Evolutionary conservation across 2,113 vertebrate species (phyloP), one percentile per base, ranked within the genome.

Genomic region (Siniperca knerii): DNA sequence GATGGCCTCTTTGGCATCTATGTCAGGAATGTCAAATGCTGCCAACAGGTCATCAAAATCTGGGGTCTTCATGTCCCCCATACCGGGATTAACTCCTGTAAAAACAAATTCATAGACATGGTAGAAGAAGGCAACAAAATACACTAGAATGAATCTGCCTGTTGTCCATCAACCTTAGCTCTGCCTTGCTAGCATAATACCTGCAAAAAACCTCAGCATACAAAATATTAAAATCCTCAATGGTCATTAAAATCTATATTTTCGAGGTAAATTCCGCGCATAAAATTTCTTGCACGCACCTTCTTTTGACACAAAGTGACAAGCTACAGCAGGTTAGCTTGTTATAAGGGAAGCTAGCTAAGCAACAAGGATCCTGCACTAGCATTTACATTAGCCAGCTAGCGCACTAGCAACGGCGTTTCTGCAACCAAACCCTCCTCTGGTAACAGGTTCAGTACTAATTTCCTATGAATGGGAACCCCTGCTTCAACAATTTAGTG

Each of bases 31-130:
- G 92, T 99, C 98, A 50, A 99, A 99, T 4, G 98, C 98, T 75
- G 98, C 98, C 94, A 99, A 90, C 6, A 99, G 97, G 95, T 99
- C 98, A 44, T 99, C 98, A 0, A 99, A 99, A 87, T 99, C 98
- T 35, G 98, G 98, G 40, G 98, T 98, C 85, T 98, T 99, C 98
- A 99, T 98, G 96, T 98, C 98, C 90, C 97, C 98, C 98, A 99
- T 98, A 92, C 90, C 90, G 95, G 94, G 90, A 92, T 91, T 79
- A 81, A 90, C 92, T 94, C 95, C 96, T 95, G 88, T 8, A 67
- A 74, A 75, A 55, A 84, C 42, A 50, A 42, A 88, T 7, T 15
- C 9, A 86, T 1, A 71, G 15, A 78, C 35, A 48, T 37, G 35
- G 21, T 3, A 66, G 44, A 16, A 40, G 35, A 46, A 48, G 10